Evolutionary conservation across 2,113 vertebrate species (phyloP).

Genomic region (Choloepus hoffmanni): DNA sequence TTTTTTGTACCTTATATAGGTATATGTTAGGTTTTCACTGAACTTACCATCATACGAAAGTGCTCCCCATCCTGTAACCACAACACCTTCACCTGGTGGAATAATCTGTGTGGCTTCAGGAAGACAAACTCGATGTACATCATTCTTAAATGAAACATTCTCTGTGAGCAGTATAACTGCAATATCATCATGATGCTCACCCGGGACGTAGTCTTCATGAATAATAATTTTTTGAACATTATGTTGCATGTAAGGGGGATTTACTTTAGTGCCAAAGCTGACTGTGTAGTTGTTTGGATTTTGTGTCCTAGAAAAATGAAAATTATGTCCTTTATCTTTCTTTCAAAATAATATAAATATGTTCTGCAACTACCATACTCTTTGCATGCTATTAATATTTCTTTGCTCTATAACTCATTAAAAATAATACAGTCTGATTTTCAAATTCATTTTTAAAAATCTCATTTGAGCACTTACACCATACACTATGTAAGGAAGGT

Average conservation of each 20-base stretch:
- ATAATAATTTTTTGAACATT: slow-evolving; percentile 85
- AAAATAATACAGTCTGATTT: not conserved
- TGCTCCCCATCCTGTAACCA: slow-evolving; percentile 81
- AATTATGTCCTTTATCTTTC: slow-evolving; percentile 29
- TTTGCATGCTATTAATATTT: not conserved
- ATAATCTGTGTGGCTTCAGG: slow-evolving; percentile 82
- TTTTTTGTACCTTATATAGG: not conserved
- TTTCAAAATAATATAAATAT: slow-evolving; percentile 24
- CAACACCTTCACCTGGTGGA: slow-evolving; percentile 72
- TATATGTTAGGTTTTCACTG: not conserved
- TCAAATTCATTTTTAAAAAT: slow-evolving; percentile 30
- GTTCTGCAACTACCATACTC: not conserved
- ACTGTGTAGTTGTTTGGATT: slow-evolving; percentile 85
- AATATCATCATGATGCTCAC: slow-evolving; percentile 88
- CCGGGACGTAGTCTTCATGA: slow-evolving; percentile 86
- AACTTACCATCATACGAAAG: slow-evolving; percentile 75
- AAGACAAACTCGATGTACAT: slow-evolving; percentile 89
- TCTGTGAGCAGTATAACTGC: slow-evolving; percentile 89
- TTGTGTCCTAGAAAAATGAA: slow-evolving; percentile 72
- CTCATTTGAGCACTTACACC: not conserved
- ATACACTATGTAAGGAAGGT: not conserved
- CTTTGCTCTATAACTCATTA: not conserved
- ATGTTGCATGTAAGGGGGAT: slow-evolving; percentile 76
- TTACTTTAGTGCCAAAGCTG: slow-evolving; percentile 86
- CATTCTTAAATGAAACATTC: slow-evolving; percentile 83